Percentiles rank a stretch among this genome's conserved stretches.
These are phyloP conservation scores for Pionites leucogaster DNA, from an alignment of 2,113 vertebrate genomes.

Conservation along the genomic window DNA sequence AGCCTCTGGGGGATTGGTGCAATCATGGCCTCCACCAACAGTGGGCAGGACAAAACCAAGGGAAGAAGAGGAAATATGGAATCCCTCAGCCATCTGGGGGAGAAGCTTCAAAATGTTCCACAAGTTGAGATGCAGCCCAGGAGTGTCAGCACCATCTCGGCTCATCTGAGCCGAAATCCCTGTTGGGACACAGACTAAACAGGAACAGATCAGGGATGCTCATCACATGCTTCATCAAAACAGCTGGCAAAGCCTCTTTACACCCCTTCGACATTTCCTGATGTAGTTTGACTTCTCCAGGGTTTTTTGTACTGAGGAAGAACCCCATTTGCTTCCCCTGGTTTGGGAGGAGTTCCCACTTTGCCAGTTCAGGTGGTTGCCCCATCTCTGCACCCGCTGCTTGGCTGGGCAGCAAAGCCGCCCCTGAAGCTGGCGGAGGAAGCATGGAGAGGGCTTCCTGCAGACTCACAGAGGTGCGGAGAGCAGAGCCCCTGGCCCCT, in stretches of 20 bases:
- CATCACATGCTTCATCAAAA: background rate
- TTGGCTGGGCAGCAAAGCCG: fast-evolving
- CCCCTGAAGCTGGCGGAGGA: fast-evolving
- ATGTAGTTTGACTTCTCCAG: background rate
- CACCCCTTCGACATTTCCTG: fast-evolving
- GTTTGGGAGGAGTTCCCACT: background rate
- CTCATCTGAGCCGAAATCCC: background rate
- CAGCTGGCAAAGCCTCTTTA: background rate
- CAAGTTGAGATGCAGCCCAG: background rate
- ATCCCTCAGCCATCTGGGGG: background rate
- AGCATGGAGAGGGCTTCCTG: background rate
- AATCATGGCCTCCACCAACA: background rate
- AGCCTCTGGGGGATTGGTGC: background rate
- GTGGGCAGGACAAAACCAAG: background rate
- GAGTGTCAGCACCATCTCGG: background rate
- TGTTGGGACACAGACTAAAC: background rate
- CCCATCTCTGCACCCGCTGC: fast-evolving
- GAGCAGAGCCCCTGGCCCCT: fast-evolving
- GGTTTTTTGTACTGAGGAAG: background rate
- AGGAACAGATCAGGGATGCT: background rate
- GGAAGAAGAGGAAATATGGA: background rate
- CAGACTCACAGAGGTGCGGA: background rate
- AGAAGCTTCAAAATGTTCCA: background rate
- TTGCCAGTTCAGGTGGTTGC: fast-evolving
- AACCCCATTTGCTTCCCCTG: background rate